These are phyloP conservation scores for Linepithema humile DNA, from an alignment of 1,140 invertebrate species.

Conservation along the genomic window DNA sequence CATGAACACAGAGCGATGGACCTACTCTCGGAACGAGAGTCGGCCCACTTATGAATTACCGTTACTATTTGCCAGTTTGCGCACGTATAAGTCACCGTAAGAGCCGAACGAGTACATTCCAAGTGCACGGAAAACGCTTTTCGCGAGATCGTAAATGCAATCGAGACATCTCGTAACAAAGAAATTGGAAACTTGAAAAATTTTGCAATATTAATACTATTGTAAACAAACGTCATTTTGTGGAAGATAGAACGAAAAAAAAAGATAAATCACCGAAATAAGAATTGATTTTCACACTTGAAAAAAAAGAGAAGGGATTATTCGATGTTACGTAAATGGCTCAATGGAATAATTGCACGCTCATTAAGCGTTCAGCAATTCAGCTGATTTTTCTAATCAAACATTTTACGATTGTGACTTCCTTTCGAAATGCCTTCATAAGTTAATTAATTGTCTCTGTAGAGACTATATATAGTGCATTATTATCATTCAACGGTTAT, in stretches of 20 bases:
- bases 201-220: not conserved
- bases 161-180: not conserved
- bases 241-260: not conserved
- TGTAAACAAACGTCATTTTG: not conserved
- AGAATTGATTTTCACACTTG: not conserved
- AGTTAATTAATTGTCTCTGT: not conserved
- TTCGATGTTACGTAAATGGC: not conserved
- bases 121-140: slow-evolving; percentile 1
- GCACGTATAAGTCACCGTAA: slow-evolving; percentile 27
- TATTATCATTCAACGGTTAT: not conserved
- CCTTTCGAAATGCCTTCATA: not conserved
- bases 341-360: not conserved
- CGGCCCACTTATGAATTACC: slow-evolving; percentile 55
- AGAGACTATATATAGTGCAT: not conserved
- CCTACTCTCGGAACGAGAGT: slow-evolving; percentile 23
- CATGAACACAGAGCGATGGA: not conserved
- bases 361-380: not conserved
- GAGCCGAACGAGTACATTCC: not conserved
- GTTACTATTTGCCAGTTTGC: slow-evolving; percentile 44
- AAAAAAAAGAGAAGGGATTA: not conserved
- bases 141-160: not conserved
- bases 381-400: not conserved
- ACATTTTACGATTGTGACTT: not conserved
- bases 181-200: not conserved
- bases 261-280: not conserved